Conservation (phyloP, 1,140 invertebrate species). For the Solenopsis fugax region DNA sequence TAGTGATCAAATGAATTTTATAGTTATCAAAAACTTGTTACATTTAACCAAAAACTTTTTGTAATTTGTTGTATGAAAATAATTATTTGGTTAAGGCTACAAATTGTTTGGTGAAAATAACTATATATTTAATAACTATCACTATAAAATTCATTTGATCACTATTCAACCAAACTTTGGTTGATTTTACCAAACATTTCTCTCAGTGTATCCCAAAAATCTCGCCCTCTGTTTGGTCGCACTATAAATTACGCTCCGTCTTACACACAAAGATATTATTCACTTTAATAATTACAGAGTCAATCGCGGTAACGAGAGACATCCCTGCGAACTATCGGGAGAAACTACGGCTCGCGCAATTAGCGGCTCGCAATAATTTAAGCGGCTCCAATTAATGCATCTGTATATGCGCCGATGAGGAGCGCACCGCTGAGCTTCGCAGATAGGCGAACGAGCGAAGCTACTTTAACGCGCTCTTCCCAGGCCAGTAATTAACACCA, state of each 20-base stretch:
- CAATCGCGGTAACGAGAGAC: conserved; percentile 30
- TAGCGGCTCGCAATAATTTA: conserved; percentile 85
- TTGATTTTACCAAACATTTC: too few species aligned
- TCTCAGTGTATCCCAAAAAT: not conserved
- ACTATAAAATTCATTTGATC: too few species aligned
- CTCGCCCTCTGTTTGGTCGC: not conserved
- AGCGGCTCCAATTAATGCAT: conserved; percentile 84
- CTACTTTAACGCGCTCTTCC: conserved; percentile 31
- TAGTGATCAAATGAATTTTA: too few species aligned
- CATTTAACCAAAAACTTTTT: too few species aligned
- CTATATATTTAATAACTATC: too few species aligned
- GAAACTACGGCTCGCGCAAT: conserved; percentile 79
- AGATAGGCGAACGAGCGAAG: conserved; percentile 47
- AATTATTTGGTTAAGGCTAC: too few species aligned
- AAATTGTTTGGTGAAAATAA: too few species aligned
- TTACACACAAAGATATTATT: not conserved
- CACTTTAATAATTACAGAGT: conserved; percentile 36
- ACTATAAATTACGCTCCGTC: not conserved
- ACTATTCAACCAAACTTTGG: too few species aligned
- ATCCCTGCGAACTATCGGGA: conserved; percentile 37
- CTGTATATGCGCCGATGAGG: conserved; percentile 66
- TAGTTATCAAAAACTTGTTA: too few species aligned
- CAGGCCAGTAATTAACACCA: conserved; percentile 66
- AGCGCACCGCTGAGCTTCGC: conserved; percentile 37
- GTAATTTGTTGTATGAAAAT: too few species aligned